Evolutionary conservation across 1,140 invertebrate genomes (phyloP), one percentile per base, ranked within the genome.

Genomic region (Calosoma granatense): DNA sequence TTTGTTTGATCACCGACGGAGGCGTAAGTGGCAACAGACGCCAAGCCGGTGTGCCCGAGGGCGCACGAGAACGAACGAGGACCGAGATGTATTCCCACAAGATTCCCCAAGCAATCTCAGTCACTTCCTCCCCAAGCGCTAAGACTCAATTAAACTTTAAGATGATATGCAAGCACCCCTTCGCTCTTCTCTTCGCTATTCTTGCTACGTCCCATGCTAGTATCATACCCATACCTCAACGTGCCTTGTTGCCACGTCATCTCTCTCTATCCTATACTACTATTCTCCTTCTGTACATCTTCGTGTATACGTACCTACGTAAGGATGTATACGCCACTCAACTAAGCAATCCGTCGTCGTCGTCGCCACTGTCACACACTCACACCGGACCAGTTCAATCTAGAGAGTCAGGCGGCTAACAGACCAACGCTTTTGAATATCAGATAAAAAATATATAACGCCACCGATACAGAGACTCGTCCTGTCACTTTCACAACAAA

Each of bases 71-170:
- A 47, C 41, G 56, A 17, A 30, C 56, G 56, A 30, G 19, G 15
- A 30, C 56, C 43, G 15, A 65, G 65, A 61, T 58, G 59, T 62
- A 59, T 59, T 70, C 68, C 61, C 64, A 62, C 56, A 70, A 65
- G 71, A 70, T 63, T 68, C 66, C 65, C 68, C 65, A 72, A 74
- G 74, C 73, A 76, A 75, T 80, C 77, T 77, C 73, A 70, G 73
- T 73, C 69, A 69, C 65, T 72, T 70, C 68, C 69, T 70, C 76
- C 71, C 75, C 59, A 67, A 73, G 73, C 75, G 74, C 70, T 70
- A 67, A 75, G 78, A 81, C 80, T 81, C 79, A 80, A 81, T 81
- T 81, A 81, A 81, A 81, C 78, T 81, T 81, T 81, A 81, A 81
- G 79, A 81, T 80, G 78, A 80, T 81, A 81, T 81, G 79, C 79